Conservation (phyloP, 2,888 invertebrate species). For the Lomographa bimaculata region DNA sequence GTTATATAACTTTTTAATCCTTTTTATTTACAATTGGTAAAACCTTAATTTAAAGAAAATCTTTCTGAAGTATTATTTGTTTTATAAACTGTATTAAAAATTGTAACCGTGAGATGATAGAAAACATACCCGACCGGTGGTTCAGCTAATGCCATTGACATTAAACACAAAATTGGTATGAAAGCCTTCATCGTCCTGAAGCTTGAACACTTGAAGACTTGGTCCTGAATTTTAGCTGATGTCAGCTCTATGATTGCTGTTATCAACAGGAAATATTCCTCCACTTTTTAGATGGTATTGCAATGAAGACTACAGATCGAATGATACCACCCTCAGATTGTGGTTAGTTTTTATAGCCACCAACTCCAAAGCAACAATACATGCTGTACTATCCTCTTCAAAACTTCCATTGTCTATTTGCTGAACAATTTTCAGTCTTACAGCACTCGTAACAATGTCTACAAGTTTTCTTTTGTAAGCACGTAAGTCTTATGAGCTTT, state of each 20-base stretch:
- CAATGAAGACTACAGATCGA: background rate
- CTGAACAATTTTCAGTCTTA: background rate
- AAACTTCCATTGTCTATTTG: background rate
- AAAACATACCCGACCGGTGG: constrained; percentile 29
- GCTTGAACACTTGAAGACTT: no score
- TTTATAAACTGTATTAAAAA: no score
- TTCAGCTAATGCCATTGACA: constrained; percentile 19
- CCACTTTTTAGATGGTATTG: background rate
- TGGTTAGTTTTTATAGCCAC: background rate
- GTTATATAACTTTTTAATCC: no score
- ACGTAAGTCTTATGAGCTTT: background rate
- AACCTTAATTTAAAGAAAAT: no score
- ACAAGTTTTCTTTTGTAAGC: background rate
- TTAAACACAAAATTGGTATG: constrained; percentile 17
- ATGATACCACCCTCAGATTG: background rate
- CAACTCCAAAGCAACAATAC: background rate
- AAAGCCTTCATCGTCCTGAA: constrained; percentile 18
- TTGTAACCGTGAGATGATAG: no score
- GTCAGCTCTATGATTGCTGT: no score
- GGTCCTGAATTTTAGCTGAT: no score
- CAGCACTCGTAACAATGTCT: background rate
- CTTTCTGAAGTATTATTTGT: no score
- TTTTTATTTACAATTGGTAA: no score
- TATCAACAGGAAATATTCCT: no score
- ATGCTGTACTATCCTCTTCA: background rate